Percentiles rank a stretch among this genome's conserved stretches.
These are phyloP conservation scores for Cyprinella venusta DNA, from an alignment of 2,797 vertebrate genomes.

Conservation along the genomic window DNA sequence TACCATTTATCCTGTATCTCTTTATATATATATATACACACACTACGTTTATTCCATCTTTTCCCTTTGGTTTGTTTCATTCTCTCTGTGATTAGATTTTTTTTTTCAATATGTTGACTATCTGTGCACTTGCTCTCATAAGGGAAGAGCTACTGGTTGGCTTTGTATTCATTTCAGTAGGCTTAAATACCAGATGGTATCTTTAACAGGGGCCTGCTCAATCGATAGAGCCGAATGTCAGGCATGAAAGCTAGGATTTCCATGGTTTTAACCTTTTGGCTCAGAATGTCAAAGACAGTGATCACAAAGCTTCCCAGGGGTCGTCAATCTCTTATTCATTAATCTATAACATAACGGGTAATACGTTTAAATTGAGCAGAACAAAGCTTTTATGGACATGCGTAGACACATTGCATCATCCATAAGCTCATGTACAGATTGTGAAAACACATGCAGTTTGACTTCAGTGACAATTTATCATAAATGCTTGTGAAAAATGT, in stretches of 20 bases:
- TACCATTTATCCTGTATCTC: not conserved
- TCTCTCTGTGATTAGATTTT: not conserved
- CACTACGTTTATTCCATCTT: not conserved
- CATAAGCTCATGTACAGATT: not conserved
- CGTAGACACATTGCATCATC: conserved; percentile 1
- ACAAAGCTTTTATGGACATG: conserved; percentile 30
- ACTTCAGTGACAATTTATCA: conserved; percentile 22
- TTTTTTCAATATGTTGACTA: conserved; percentile 22
- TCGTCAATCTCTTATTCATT: conserved; percentile 36
- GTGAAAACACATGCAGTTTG: not conserved
- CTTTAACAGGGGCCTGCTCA: conserved; percentile 51
- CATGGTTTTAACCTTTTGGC: conserved; percentile 60
- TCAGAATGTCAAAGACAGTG: conserved; percentile 50
- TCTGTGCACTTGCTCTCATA: conserved; percentile 13
- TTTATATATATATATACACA: too few relatives aligned
- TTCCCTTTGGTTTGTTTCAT: conserved; percentile 12
- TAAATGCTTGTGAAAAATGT: conserved; percentile 29
- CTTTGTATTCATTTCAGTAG: conserved; percentile 57
- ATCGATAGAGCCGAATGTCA: conserved; percentile 64
- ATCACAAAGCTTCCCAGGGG: conserved; percentile 50
- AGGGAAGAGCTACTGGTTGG: conserved; percentile 20
- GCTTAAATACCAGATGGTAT: conserved; percentile 60
- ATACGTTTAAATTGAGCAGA: conserved; percentile 26
- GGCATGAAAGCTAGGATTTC: conserved; percentile 57
- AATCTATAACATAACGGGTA: conserved; percentile 44